A percentile compares a stretch with the other conserved stretches of the same genome.
Evolutionary conservation across 2,797 vertebrate species (phyloP).

Genomic region (Coreius guichenoti): DNA sequence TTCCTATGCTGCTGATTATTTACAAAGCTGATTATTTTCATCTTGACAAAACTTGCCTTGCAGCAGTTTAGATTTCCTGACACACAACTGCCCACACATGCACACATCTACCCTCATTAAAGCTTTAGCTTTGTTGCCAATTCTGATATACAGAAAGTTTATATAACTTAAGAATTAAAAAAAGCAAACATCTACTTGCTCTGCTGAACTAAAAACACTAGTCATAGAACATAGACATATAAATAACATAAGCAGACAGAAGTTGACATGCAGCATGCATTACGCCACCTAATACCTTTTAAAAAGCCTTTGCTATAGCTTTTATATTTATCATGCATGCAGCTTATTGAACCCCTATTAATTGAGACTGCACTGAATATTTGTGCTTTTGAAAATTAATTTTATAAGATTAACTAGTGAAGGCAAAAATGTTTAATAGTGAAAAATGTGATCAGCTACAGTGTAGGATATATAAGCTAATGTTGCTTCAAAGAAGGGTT

Average conservation of each 20-base stretch:
- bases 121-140: background rate
- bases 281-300: background rate
- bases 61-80: constrained; percentile 17
- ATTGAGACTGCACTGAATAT: background rate
- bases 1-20: constrained; percentile 31
- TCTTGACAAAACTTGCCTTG: constrained; percentile 45
- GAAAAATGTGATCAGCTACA: too few relatives aligned
- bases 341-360: background rate
- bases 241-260: background rate
- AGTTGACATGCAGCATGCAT: background rate
- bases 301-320: background rate
- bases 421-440: too few relatives aligned
- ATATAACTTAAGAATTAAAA: background rate
- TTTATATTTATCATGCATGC: background rate
- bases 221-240: background rate
- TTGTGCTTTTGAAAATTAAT: too few relatives aligned
- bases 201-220: background rate
- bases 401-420: too few relatives aligned
- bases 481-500: too few relatives aligned
- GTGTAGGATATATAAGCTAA: too few relatives aligned
- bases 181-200: background rate
- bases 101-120: background rate
- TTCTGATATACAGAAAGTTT: background rate
- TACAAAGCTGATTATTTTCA: constrained; percentile 43
- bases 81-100: constrained; percentile 25